Conservation (phyloP, 2,888 invertebrate genomes). For the Monopis laevigella region DNA sequence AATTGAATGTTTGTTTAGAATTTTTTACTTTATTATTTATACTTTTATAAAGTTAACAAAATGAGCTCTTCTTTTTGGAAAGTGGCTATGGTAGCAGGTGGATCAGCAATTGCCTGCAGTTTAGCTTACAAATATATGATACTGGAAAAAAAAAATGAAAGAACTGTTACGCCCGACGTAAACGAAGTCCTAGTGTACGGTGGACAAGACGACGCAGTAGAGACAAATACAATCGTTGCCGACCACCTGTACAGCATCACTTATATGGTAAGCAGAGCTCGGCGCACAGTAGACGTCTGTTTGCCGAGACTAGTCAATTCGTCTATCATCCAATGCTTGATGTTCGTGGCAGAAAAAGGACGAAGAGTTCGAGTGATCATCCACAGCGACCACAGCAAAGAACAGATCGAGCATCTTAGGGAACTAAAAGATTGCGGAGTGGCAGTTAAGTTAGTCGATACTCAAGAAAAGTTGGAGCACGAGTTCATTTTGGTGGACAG, state of each 20-base stretch:
- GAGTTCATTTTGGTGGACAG: slow-evolving; percentile 43
- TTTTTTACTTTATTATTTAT: too few relatives aligned
- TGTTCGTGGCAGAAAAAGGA: slow-evolving; percentile 28
- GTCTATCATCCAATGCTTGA: slow-evolving; percentile 32
- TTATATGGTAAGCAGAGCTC: slow-evolving; percentile 36
- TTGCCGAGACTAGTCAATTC: slow-evolving; percentile 35
- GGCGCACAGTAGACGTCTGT: slow-evolving; percentile 36
- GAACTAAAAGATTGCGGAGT: slow-evolving; percentile 23
- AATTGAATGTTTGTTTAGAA: too few relatives aligned
- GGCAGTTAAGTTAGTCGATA: slow-evolving; percentile 33
- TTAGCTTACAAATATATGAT: slow-evolving; percentile 20
- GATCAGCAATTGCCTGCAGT: slow-evolving; percentile 23
- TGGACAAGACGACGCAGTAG: slow-evolving; percentile 29
- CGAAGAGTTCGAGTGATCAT: slow-evolving; percentile 33
- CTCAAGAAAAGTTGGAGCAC: slow-evolving; percentile 31
- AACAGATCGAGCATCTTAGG: slow-evolving; percentile 24
- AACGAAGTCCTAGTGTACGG: slow-evolving; percentile 40
- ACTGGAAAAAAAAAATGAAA: neutral
- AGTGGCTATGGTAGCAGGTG: slow-evolving; percentile 21
- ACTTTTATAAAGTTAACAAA: too few relatives aligned
- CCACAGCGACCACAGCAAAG: slow-evolving; percentile 28
- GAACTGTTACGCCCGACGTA: slow-evolving; percentile 18
- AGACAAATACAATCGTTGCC: slow-evolving; percentile 16
- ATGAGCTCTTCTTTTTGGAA: slow-evolving; percentile 17
- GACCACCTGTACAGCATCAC: slow-evolving; percentile 39